Evolutionary conservation across 2,113 vertebrate genomes (phyloP).

Genomic region (Ictidomys tridecemlineatus): DNA sequence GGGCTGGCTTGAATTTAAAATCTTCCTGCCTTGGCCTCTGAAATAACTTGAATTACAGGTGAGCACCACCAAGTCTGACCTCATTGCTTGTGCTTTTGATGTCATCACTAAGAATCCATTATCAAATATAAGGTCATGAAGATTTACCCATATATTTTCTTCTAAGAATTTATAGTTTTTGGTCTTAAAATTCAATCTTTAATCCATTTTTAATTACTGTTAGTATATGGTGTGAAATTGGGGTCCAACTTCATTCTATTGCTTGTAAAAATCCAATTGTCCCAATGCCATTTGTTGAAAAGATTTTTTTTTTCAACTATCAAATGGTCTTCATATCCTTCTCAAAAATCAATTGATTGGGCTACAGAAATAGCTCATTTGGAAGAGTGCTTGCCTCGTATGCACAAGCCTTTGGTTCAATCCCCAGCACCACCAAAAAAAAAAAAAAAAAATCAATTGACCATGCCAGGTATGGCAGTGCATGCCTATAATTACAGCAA

Average conservation of each 20-base stretch:
- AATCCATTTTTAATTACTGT: slow-evolving; percentile 40
- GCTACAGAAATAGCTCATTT: too few species aligned
- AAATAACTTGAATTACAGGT: too few species aligned
- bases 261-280: neutral
- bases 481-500: too few species aligned
- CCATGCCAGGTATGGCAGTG: too few species aligned
- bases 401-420: too few species aligned
- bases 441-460: neutral
- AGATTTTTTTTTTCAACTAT: neutral
- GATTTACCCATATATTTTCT: slow-evolving; percentile 45
- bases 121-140: slow-evolving; percentile 22
- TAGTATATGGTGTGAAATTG: neutral
- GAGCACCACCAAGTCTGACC: too few species aligned
- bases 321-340: neutral
- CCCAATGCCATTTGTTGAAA: neutral
- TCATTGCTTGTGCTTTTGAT: slow-evolving; percentile 11
- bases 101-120: slow-evolving; percentile 25
- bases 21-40: too few species aligned
- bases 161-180: slow-evolving; percentile 10
- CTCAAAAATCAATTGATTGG: neutral
- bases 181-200: neutral
- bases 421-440: too few species aligned
- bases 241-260: neutral
- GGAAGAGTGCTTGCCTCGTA: too few species aligned
- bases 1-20: too few species aligned